Base-by-base conservation (phyloP, 2,888 invertebrate genomes). In the Nineta flava region DNA sequence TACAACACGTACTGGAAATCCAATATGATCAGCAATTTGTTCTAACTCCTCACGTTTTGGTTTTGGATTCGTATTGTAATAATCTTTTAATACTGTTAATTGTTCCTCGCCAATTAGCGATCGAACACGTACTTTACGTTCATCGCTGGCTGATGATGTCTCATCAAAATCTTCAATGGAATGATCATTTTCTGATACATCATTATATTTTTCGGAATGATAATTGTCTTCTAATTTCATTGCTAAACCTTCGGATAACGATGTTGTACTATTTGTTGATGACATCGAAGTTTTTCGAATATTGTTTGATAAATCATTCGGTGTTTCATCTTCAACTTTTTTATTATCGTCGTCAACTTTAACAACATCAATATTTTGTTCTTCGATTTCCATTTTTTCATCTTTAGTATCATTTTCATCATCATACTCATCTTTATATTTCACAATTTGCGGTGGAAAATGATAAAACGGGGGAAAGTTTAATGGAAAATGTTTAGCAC, bases 101-200 rank as follows among this genome's bases (percentile, higher is more conserved):
- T 97, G 96, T 62, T 93, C 92, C 60, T 96, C 96, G 42, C 87
- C 91, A 54, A 99, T 86, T 54, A 94, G 81, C 7, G 95, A 95
- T 51, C 97, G 77, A 1, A 94, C 93, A 57, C 96, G 77, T 12
- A 91, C 90, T 64, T 90, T 86, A 54, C 87, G 76, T 40, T 83
- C 85, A 53, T 71, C 70, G 61, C 81, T 82, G 57, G 72, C 74
- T 46, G 65, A 63, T 64, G 81, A 82, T 53, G 69, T 72, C 48
- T 72, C 62, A 43, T 57, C 57, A 10, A 54, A 50, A 15, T 61
- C 59, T 43, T 67, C 65, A 52, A 57, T 58, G 3, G 63, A 62
- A 43, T 50, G 45, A 17, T 46, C 42, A 38, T 42, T 54, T 51
- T 46, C 50, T 9, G 21, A 66, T 55, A 71, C 73, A 51, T 69